These are phyloP conservation scores for Dissostichus mawsoni DNA, from an alignment of 2,113 vertebrate species.

Conservation along the genomic window DNA sequence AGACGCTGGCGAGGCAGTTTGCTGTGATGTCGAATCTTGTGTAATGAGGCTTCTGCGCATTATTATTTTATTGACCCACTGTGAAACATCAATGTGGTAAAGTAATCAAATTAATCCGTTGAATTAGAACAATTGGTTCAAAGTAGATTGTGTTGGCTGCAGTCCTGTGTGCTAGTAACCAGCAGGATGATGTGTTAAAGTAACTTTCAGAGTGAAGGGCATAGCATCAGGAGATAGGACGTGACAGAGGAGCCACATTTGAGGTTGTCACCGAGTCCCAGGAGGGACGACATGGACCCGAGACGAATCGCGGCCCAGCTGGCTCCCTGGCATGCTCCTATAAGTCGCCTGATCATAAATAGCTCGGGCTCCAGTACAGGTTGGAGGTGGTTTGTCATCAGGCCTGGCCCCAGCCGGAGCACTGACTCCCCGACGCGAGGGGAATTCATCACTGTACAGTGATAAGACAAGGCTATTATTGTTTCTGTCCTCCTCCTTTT, in stretches of 20 bases:
- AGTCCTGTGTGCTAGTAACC: not conserved
- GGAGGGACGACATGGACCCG: conserved; percentile 39
- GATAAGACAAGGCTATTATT: conserved; percentile 80
- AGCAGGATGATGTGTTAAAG: conserved; percentile 36
- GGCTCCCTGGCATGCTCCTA: conserved; percentile 30
- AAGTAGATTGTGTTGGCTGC: not conserved
- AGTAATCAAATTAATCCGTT: conserved; percentile 14
- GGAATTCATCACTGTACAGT: conserved; percentile 77
- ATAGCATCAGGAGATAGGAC: not conserved
- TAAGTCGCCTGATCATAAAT: conserved; percentile 66
- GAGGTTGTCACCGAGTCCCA: conserved; percentile 49
- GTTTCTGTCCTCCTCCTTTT: conserved; percentile 61
- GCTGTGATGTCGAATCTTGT: conserved; percentile 24
- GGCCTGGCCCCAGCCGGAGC: conserved; percentile 56
- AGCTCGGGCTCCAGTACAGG: conserved; percentile 44
- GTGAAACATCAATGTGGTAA: not conserved
- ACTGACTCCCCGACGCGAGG: conserved; percentile 54
- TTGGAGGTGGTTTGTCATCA: conserved; percentile 75
- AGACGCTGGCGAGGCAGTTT: conserved; percentile 31
- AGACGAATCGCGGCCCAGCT: conserved; percentile 51
- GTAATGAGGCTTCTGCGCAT: conserved; percentile 31
- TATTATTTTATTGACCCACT: conserved; percentile 12
- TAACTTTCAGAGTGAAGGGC: conserved; percentile 22
- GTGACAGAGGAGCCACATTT: conserved; percentile 52
- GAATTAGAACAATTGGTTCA: not conserved